Conservation (phyloP, 2,113 vertebrate species). For the Callipepla californica region DNA sequence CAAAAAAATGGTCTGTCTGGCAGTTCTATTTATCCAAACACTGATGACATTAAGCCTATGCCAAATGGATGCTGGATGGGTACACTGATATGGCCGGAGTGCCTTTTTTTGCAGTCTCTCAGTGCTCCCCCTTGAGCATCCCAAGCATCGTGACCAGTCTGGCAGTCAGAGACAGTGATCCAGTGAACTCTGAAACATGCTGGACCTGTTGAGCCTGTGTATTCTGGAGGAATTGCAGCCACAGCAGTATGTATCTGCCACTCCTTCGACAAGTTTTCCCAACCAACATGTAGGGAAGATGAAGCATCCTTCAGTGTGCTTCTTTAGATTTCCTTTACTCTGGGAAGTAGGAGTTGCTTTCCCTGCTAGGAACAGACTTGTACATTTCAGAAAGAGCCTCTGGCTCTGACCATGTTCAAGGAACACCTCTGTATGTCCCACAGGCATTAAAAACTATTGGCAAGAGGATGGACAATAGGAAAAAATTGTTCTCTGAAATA, state of each 20-base stretch:
- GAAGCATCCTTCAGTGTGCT: background rate
- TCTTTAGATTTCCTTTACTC: background rate
- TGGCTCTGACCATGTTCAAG: background rate
- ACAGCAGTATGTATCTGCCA: background rate
- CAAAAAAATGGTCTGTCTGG: background rate
- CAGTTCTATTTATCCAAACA: background rate
- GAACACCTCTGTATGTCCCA: fast-evolving
- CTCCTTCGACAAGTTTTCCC: background rate
- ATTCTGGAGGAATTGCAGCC: background rate
- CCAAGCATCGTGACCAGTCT: fast-evolving
- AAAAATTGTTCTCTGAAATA: too few species aligned
- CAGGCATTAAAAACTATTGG: background rate
- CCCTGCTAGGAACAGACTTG: background rate
- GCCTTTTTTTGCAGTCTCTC: background rate
- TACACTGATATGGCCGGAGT: background rate
- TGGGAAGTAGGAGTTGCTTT: background rate
- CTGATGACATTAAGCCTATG: background rate
- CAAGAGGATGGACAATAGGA: background rate
- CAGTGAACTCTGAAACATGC: background rate
- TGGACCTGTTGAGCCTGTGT: background rate
- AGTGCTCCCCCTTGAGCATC: background rate
- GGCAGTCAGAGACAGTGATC: background rate
- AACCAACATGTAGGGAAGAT: background rate
- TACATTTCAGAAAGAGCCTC: background rate
- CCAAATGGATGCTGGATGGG: background rate